Evolutionary conservation across 2,797 vertebrate genomes (phyloP).

Genomic region (Balearica regulorum): DNA sequence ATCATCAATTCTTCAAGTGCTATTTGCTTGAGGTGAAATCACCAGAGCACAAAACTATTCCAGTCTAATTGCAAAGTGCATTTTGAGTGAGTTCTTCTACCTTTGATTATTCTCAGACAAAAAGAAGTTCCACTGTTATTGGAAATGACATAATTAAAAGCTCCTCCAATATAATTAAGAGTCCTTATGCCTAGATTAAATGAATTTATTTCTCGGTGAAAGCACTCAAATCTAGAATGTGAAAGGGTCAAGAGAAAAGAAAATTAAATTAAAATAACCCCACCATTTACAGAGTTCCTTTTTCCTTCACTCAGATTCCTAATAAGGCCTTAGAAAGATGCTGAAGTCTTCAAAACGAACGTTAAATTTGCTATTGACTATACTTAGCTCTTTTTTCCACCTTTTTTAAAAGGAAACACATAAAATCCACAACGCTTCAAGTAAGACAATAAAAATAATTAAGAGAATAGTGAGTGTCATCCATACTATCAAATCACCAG

Average conservation of each 20-base stretch:
- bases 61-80: background rate
- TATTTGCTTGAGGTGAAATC: background rate
- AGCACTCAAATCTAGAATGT: background rate
- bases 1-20: background rate
- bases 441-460: background rate
- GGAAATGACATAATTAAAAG: conserved; percentile 29
- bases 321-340: background rate
- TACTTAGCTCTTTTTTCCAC: accelerated
- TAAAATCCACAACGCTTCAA: background rate
- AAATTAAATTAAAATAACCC: background rate
- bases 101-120: conserved; percentile 19
- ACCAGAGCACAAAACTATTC: background rate
- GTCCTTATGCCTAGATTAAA: conserved; percentile 6
- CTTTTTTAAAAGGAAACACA: background rate
- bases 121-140: conserved; percentile 6
- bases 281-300: background rate
- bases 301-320: background rate
- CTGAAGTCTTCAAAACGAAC: background rate
- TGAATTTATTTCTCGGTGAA: conserved; percentile 17
- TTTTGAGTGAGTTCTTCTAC: background rate
- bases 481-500: background rate
- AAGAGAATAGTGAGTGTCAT: background rate
- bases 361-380: background rate
- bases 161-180: conserved; percentile 37
- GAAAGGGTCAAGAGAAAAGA: background rate